Percentiles rank a stretch among this genome's conserved stretches.
Conservation (phyloP, 2,113 vertebrate genomes). For the Mirza zaza region DNA sequence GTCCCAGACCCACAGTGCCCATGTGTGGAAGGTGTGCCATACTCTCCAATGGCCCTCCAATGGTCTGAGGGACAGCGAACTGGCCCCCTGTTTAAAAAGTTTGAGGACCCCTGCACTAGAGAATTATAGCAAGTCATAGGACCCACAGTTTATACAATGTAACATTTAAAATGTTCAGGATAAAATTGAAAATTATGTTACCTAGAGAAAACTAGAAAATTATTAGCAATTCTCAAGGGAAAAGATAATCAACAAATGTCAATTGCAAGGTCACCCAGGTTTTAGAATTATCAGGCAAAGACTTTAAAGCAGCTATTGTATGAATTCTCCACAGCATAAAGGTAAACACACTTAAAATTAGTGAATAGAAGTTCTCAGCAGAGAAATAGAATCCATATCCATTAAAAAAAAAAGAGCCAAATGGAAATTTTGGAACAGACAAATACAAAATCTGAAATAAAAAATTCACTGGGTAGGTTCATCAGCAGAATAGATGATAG, state of each 20-base stretch:
- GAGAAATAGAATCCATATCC: not conserved
- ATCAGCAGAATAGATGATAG: not conserved
- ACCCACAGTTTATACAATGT: not conserved
- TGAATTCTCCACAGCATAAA: not conserved
- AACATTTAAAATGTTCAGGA: not conserved
- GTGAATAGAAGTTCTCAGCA: not conserved
- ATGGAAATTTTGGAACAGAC: not conserved
- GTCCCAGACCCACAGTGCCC: too few species aligned
- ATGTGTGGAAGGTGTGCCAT: too few species aligned
- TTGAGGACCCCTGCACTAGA: too few species aligned
- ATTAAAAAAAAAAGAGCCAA: not conserved
- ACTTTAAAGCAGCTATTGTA: not conserved
- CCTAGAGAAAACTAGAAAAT: not conserved
- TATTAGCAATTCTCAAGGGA: not conserved
- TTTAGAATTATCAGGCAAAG: not conserved
- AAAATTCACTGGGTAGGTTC: not conserved
- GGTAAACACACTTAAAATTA: not conserved
- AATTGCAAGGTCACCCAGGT: not conserved
- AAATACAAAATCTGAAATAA: not conserved
- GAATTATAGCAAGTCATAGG: not conserved
- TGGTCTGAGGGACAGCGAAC: too few species aligned
- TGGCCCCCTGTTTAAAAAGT: too few species aligned
- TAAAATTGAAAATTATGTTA: not conserved
- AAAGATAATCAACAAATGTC: not conserved
- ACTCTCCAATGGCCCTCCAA: too few species aligned